Base-by-base conservation (phyloP, 2,888 invertebrate species). In the Leucozona laternaria region DNA sequence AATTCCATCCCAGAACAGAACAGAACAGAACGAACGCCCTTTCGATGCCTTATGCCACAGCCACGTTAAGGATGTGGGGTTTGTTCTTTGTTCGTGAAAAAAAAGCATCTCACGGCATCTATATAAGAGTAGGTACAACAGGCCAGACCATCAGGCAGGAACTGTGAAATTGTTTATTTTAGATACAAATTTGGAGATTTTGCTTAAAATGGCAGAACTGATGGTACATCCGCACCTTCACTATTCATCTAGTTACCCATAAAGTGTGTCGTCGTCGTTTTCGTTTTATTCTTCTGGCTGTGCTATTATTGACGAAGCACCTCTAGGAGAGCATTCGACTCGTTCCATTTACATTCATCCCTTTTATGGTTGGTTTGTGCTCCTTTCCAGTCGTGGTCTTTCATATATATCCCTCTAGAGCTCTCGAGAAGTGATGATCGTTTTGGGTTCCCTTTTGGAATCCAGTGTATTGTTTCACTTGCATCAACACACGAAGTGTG, bases 141-240 rank as follows among this genome's bases (percentile, higher is more conserved):
- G 28, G 64, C 25, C 60, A 31, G 7, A 2, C 11, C 34, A 34
- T 10, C 8, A 25, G 62, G 25, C 43, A 50, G 37, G 58, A 80
- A 77, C 77, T 85, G 80, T 80, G 77, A 78, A 85, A 78, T 73
- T 85, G 77, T 80, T 73, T 77, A 80, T 81, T 85, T 78, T 70
- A 77, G 72, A 50, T 85, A 80, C 85, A 85, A 85, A 85, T 85
- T 85, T 85, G 85, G 85, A 85, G 50, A 37, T 78, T 85, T 80
- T 80, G n/a, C 85, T 80, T 57, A 80, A 85, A 85, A 80, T 80
- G 80, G 85, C 31, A 80, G 45, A 79, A 84, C 64, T 76, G 84
- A 79, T 84, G 84, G 80, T 70, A 78, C 79, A 80, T 85, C 80
- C 77, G 85, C 85, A 80, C 70, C 85, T 80, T 85, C 79, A 79